Conservation (phyloP, 2,888 invertebrate genomes). For the Onthophagus sagittarius region DNA sequence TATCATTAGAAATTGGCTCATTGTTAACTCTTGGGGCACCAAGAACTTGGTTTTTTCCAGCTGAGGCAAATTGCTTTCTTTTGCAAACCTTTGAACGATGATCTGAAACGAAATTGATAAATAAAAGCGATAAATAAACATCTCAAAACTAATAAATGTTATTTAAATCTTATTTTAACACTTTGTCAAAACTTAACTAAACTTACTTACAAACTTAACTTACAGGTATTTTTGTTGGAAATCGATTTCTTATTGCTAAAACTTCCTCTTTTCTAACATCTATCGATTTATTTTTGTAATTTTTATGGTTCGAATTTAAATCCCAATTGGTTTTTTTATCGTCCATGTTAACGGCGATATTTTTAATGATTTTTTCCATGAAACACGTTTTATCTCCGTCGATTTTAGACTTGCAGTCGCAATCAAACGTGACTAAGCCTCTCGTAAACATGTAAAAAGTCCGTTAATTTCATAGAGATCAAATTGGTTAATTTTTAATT, state of each 20-base stretch:
- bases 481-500: no score
- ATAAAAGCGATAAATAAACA: slow-evolving; percentile 2
- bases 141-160: neutral
- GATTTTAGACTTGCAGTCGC: slow-evolving; percentile 13
- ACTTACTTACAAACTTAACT: no score
- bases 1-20: slow-evolving; percentile 83
- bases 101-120: slow-evolving; percentile 53
- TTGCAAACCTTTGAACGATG: slow-evolving; percentile 77
- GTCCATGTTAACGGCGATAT: slow-evolving; percentile 22
- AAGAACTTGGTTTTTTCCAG: slow-evolving; percentile 83
- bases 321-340: slow-evolving; percentile 32
- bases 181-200: no score
- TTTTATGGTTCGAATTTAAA: slow-evolving; percentile 35
- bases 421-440: slow-evolving; percentile 15
- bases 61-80: slow-evolving; percentile 71
- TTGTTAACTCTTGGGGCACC: slow-evolving; percentile 84
- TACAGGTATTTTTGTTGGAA: slow-evolving; percentile 78
- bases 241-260: slow-evolving; percentile 70
- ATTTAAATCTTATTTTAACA: no score
- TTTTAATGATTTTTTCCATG: slow-evolving; percentile 8
- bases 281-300: slow-evolving; percentile 39
- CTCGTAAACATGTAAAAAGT: slow-evolving; percentile 17
- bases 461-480: no score
- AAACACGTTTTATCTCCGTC: slow-evolving; percentile 5
- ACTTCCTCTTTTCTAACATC: slow-evolving; percentile 72